phyloP scores from a whole-genome alignment of 2,797 vertebrate species.

The Mormyrus proboscirostris region DNA sequence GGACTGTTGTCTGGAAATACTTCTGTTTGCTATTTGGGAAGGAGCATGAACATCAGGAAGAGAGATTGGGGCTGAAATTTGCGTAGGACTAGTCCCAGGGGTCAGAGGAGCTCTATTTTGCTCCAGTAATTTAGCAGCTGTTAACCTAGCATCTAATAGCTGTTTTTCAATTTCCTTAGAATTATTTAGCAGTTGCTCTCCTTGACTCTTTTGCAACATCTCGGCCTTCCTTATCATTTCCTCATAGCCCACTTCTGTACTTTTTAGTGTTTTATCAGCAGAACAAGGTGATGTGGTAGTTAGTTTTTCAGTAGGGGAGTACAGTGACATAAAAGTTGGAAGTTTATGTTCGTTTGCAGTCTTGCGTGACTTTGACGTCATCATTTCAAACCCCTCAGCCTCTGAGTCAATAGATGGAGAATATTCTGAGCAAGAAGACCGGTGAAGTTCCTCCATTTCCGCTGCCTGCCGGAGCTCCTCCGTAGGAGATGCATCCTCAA shows the following conservation, averaged over 20 bases:
- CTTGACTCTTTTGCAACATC: conserved; percentile 80
- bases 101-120: conserved; percentile 87
- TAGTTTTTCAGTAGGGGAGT: conserved; percentile 83
- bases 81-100: conserved; percentile 94
- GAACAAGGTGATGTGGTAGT: conserved; percentile 56
- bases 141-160: conserved; percentile 82
- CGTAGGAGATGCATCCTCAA: conserved; percentile 95
- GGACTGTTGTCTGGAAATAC: conserved; percentile 77
- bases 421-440: conserved; percentile 96
- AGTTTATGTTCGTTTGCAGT: conserved; percentile 95
- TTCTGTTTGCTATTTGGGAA: conserved; percentile 76
- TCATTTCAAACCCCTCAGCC: conserved; percentile 79
- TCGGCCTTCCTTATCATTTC: conserved; percentile 99
- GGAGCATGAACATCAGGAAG: conserved; percentile 82
- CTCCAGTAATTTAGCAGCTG: conserved; percentile 83
- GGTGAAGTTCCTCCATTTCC: conserved; percentile 98
- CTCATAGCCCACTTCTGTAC: conserved; percentile 94
- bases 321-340: conserved; percentile 97
- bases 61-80: conserved; percentile 85
- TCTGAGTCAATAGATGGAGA: conserved; percentile 94
- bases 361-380: conserved; percentile 83
- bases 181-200: conserved; percentile 59
- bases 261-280: conserved; percentile 83
- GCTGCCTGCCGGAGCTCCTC: conserved; percentile 95
- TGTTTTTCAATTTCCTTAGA: conserved; percentile 76